Base-by-base conservation (phyloP, 1,140 invertebrate species). In the Nylanderia fulva region DNA sequence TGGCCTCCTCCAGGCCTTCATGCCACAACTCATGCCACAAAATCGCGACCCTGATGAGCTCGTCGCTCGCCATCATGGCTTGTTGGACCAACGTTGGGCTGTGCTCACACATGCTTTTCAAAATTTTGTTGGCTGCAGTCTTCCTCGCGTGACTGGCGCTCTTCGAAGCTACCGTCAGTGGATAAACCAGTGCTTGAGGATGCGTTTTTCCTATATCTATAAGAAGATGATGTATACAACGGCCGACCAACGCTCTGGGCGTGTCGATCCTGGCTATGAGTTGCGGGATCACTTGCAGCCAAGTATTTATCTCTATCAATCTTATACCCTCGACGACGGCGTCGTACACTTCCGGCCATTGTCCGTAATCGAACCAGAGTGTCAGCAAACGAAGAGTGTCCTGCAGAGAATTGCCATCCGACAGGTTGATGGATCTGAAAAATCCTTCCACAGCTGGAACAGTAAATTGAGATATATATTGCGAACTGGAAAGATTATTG, bases 21-120 rank as follows among this genome's bases (percentile, higher is more conserved):
- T 99, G 98, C 99, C 99, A 99, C 86, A 99, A 97, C 93, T 99
- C 99, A 94, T 99, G 99, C 99, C 99, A 99, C 1, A 99, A 94
- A 84, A 99, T 99, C 7, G 99, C 99, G 0, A 99, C 99, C 76
- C 99, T 96, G 69, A 99, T 99, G 29, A 99, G 95, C 93, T 99
- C 99, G 90, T 99, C 99, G 86, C 98, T 99, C 33, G 98, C 98
- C 97, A 97, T 97, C 88, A 98, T 96, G 0, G 98, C 99, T 93
- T 99, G 98, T 89, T 98, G 97, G 0, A 99, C 99, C 48, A 99
- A 94, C 18, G 96, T 97, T 27, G 97, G 96, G 77, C 98, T 99
- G 93, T 99, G 98, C 88, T 99, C 99, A 86, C 98, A 97, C 98
- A 99, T 99, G 21, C 97, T 98, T 86, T 98, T 98, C 9, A 99